Conservation (phyloP, 2,888 invertebrate genomes). For the Latheticus oryzae region DNA sequence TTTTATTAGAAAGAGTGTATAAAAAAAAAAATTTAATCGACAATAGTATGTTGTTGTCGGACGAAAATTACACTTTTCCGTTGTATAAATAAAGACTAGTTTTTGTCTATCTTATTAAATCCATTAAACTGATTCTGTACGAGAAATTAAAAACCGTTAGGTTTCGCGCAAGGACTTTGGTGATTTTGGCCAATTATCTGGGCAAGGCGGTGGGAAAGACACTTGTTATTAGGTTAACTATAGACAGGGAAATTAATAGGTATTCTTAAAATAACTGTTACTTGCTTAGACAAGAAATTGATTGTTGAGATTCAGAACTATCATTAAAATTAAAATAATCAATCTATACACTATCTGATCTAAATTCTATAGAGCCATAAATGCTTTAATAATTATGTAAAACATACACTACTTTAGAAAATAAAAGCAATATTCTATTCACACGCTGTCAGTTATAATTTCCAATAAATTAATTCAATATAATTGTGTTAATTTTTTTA, state of each 20-base stretch:
- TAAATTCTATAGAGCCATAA: no score
- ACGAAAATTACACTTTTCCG: slow-evolving; percentile 35
- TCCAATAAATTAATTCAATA: no score
- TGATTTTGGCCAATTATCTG: slow-evolving; percentile 16
- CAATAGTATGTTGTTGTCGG: slow-evolving; percentile 17
- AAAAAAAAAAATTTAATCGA: slow-evolving; percentile 6
- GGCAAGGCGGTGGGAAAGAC: slow-evolving; percentile 9
- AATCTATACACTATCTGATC: no score
- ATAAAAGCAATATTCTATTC: no score
- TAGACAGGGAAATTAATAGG: slow-evolving; percentile 1
- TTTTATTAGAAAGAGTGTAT: no score
- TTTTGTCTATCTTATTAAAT: slow-evolving; percentile 31
- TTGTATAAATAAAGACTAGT: slow-evolving; percentile 31
- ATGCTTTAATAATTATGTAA: no score
- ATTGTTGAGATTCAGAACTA: neutral
- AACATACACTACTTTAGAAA: no score
- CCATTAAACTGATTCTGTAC: slow-evolving; percentile 32
- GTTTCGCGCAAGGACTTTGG: slow-evolving; percentile 1
- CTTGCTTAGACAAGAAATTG: neutral
- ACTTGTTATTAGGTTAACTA: slow-evolving; percentile 11
- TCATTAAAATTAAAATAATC: no score
- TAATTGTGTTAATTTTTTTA: no score
- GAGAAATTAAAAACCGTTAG: slow-evolving; percentile 35
- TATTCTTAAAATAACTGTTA: slow-evolving; percentile 6
- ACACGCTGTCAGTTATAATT: no score